These are phyloP conservation scores for Stigmatopora nigra DNA, from an alignment of 2,113 vertebrate genomes.

Conservation along the genomic window DNA sequence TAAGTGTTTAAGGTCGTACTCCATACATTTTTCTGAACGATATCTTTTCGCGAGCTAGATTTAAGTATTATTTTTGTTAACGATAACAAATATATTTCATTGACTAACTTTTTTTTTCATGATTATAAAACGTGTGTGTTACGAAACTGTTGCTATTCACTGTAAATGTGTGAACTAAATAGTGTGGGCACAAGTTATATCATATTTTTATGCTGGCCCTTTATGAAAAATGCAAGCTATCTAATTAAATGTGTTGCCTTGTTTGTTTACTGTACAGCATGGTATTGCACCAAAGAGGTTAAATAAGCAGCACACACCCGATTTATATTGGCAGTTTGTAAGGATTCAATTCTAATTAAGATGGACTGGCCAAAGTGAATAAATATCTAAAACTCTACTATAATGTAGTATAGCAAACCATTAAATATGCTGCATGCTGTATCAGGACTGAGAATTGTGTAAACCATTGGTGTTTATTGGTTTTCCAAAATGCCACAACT, in stretches of 20 bases:
- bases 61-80: no score
- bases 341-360: constrained; percentile 46
- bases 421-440: constrained; percentile 29
- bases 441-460: constrained; percentile 35
- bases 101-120: no score
- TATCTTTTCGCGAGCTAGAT: no score
- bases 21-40: no score
- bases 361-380: constrained; percentile 46
- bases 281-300: constrained; percentile 9
- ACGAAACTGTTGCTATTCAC: no score
- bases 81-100: no score
- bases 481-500: constrained; percentile 33
- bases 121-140: no score
- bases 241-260: not conserved
- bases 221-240: no score
- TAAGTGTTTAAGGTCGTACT: no score
- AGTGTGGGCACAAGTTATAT: not conserved
- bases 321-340: constrained; percentile 38
- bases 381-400: constrained; percentile 24
- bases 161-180: not conserved
- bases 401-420: constrained; percentile 24
- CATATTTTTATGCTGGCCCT: not conserved
- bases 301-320: constrained; percentile 30
- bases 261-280: not conserved
- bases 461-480: constrained; percentile 30